These are phyloP conservation scores for Fabriciana adippe DNA, from an alignment of 2,888 invertebrate genomes.

Conservation along the genomic window DNA sequence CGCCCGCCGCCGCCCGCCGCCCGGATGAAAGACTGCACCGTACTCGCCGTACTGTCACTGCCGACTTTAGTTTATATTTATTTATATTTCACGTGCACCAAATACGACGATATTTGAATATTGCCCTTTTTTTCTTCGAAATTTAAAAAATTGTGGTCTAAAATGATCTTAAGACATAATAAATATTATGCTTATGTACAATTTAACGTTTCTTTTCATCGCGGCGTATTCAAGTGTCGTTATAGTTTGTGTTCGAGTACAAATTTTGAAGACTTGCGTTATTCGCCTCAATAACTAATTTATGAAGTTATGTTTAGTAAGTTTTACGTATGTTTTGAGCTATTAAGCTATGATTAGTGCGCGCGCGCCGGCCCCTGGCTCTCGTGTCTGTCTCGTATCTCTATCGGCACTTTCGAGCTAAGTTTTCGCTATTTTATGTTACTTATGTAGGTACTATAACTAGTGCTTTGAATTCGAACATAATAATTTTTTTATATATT, in stretches of 20 bases:
- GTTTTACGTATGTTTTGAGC: slow-evolving; percentile 16
- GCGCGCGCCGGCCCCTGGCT: background rate
- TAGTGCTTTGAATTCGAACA: too few species aligned
- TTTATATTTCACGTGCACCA: background rate
- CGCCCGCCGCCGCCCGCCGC: background rate
- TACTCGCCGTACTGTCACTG: background rate
- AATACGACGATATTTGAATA: too few species aligned
- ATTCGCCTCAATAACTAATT: slow-evolving; percentile 9
- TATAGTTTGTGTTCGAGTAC: slow-evolving; percentile 14
- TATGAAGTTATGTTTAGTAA: slow-evolving; percentile 12
- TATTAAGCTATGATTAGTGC: background rate
- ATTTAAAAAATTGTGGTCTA: too few species aligned
- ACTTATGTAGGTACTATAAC: too few species aligned
- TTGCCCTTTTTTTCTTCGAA: too few species aligned
- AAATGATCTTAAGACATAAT: too few species aligned
- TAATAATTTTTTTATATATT: too few species aligned
- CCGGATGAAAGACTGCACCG: background rate
- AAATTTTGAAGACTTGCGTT: slow-evolving; percentile 24
- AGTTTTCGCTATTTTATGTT: too few species aligned
- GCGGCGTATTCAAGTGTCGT: too few species aligned
- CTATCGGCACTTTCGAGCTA: too few species aligned
- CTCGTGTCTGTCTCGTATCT: background rate
- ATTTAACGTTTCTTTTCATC: too few species aligned
- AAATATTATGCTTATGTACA: too few species aligned
- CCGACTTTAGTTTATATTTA: background rate